phyloP scores from a whole-genome alignment of 2,113 vertebrate genomes.

The Neolamprologus brichardi region DNA sequence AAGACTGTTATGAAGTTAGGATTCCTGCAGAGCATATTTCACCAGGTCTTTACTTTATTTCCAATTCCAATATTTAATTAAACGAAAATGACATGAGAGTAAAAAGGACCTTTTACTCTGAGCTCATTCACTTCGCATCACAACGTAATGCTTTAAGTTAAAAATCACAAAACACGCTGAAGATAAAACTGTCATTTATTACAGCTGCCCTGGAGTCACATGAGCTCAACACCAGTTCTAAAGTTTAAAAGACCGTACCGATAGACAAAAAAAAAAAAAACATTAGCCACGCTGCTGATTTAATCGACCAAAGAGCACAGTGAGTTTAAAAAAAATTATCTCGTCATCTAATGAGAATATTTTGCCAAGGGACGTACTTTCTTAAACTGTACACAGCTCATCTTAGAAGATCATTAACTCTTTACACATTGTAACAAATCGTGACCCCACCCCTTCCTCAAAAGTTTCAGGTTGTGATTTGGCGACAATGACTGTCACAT shows the following conservation, averaged over 20 bases:
- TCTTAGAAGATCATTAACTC: background rate
- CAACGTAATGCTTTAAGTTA: background rate
- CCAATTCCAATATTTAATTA: background rate
- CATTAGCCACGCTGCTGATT: background rate
- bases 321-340: background rate
- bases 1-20: slow-evolving; percentile 62
- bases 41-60: background rate
- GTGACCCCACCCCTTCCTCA: background rate
- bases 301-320: slow-evolving; percentile 39
- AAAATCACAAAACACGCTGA: background rate
- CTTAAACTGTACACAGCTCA: background rate
- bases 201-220: background rate
- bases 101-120: background rate
- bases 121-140: background rate
- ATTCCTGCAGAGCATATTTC: background rate
- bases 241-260: background rate
- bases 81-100: background rate
- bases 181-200: background rate
- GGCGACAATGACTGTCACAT: background rate
- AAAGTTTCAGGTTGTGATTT: background rate
- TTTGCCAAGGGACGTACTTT: background rate
- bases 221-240: background rate
- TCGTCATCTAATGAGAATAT: background rate
- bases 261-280: background rate
- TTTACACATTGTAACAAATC: background rate